A percentile compares a stretch with the other conserved stretches of the same genome.
These are phyloP conservation scores for Heliconius melpomene DNA, from an alignment of 1,140 invertebrate species.

Conservation along the genomic window DNA sequence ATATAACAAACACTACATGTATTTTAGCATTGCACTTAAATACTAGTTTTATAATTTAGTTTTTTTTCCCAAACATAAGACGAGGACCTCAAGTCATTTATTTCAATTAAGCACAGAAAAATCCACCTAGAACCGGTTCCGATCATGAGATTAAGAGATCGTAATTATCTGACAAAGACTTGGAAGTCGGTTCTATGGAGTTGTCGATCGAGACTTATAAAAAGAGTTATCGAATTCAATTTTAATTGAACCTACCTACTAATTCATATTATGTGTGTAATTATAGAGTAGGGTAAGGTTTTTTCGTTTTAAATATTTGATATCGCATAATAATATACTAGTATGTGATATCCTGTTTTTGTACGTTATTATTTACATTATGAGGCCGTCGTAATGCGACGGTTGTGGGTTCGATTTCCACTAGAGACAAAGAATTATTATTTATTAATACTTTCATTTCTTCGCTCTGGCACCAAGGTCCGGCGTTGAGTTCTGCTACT, in stretches of 20 bases:
- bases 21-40: background rate
- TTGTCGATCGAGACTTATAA: background rate
- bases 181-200: constrained; percentile 2
- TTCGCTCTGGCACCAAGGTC: no score
- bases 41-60: background rate
- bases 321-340: background rate
- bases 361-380: background rate
- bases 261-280: background rate
- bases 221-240: background rate
- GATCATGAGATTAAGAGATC: constrained; percentile 28
- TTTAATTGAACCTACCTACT: background rate
- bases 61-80: constrained; percentile 5
- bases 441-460: no score
- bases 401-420: no score
- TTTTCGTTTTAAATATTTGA: background rate
- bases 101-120: constrained; percentile 32
- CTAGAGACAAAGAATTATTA: no score
- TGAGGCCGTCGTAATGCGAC: no score
- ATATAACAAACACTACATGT: background rate
- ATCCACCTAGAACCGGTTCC: constrained; percentile 32
- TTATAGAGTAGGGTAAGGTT: background rate
- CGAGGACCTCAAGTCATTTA: constrained; percentile 30
- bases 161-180: constrained; percentile 30
- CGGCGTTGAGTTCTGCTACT: no score
- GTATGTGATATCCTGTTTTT: background rate